Evolutionary conservation across 2,113 vertebrate species (phyloP).

Genomic region (Sardina pilchardus): DNA sequence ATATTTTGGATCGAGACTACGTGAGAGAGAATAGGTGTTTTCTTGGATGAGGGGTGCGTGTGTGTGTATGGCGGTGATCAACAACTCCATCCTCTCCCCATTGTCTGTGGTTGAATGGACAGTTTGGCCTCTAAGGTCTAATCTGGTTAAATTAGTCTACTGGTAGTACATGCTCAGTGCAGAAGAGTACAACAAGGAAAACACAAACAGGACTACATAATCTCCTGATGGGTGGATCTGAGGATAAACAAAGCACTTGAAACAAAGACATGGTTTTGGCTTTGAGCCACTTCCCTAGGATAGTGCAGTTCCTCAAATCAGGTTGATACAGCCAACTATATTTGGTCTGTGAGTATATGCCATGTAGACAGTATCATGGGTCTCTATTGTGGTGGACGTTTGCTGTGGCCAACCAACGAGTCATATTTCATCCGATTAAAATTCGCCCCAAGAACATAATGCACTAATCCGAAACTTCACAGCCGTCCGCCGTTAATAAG

Average conservation of each 20-base stretch:
- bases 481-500: constrained; percentile 8
- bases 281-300: neutral
- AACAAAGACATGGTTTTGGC: neutral
- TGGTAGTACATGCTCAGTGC: neutral
- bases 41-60: neutral
- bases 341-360: neutral
- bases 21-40: neutral
- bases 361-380: neutral
- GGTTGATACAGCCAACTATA: neutral
- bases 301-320: neutral
- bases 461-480: constrained; percentile 13
- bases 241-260: neutral
- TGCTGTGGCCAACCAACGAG: neutral
- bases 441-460: neutral
- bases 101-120: neutral
- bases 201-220: neutral
- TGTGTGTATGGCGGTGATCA: neutral
- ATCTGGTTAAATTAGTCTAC: neutral
- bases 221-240: neutral
- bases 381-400: neutral
- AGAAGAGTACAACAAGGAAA: neutral
- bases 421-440: constrained; percentile 15
- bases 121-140: neutral
- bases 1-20: neutral
- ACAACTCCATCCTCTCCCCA: neutral